Base-by-base conservation (phyloP, 2,888 invertebrate genomes). In the Criorhina ranunculi region DNA sequence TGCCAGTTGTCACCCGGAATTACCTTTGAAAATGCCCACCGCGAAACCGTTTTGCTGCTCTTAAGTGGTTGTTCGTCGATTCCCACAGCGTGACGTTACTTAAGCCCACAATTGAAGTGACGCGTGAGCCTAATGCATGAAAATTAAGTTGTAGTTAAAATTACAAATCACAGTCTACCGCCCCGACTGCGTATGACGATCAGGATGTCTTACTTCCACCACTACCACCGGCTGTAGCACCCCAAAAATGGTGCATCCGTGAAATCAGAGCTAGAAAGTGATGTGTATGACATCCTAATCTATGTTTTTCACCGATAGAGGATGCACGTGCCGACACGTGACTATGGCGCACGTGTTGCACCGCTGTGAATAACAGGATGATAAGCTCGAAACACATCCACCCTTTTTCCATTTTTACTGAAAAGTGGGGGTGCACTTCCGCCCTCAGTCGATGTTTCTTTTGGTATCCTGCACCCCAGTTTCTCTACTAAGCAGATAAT, bases 331-430 rank as follows among this genome's bases (percentile, higher is more conserved):
- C 53, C 75, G 86, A 46, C 87, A 87, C 87, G 87, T 87, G 87
- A 73, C 83, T 57, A 46, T 53, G 24, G 44, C 76, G 86, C 86
- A 87, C 87, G 87, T 86, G 87, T 82, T 85, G 77, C 78, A 86
- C 80, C 83, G 64, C 87, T 87, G 87, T 86, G 87, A 86, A 87
- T 87, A 87, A 87, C 87, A 87, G 87, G 73, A 86, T 82, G 87
- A 87, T 87, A 87, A 82, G 83, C 86, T 66, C 35, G 70, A 42
- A 66, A 79, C 67, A 72, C 66, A 55, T 35, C 79, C 69, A 75
- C 57, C 59, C 64, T 44, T 51, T 33, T 8, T 4, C 29, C n/a
- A 1, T 19, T 33, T 62, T 31, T 29, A 8, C 9, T 57, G 5
- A n/a, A 59, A 69, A 70, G 59, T 76, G 59, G 59, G 53, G 80